phyloP scores from a whole-genome alignment of 2,888 invertebrate genomes.

The Protonemura montana region DNA sequence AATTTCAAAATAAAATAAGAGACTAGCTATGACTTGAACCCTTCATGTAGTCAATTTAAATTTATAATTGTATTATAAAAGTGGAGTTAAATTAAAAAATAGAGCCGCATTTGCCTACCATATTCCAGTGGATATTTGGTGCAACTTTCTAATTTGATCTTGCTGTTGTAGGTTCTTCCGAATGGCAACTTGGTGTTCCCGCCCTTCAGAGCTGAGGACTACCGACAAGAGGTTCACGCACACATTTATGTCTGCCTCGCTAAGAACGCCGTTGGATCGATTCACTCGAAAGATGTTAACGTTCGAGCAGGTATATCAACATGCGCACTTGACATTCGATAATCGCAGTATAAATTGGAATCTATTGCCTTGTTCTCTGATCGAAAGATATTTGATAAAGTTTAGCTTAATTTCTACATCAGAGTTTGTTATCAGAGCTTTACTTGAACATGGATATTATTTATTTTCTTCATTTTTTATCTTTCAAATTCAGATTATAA shows the following conservation, averaged over 20 bases:
- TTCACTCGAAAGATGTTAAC: constrained; percentile 91
- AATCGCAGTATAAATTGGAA: constrained; percentile 7
- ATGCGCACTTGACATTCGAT: constrained; percentile 42
- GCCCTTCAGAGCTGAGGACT: constrained; percentile 92
- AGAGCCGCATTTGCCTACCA: no score
- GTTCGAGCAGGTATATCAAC: constrained; percentile 86
- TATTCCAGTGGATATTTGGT: no score
- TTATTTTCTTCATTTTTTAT: neutral
- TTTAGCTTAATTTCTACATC: constrained; percentile 20
- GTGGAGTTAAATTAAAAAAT: no score
- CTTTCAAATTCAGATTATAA: neutral
- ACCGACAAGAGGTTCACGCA: constrained; percentile 92
- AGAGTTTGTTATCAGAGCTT: constrained; percentile 31
- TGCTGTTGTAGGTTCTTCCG: constrained; percentile 71
- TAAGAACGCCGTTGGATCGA: constrained; percentile 86
- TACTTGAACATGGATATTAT: neutral
- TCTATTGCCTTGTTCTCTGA: constrained; percentile 34
- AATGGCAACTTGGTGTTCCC: constrained; percentile 94
- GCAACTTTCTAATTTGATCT: neutral
- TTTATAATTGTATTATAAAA: no score
- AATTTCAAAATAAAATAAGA: no score
- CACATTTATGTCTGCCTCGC: constrained; percentile 94
- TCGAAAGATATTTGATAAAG: constrained; percentile 16
- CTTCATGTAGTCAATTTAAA: no score
- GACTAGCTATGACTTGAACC: no score